Conservation (phyloP, 2,888 invertebrate genomes). For the Lasioglossum pauxillum region DNA sequence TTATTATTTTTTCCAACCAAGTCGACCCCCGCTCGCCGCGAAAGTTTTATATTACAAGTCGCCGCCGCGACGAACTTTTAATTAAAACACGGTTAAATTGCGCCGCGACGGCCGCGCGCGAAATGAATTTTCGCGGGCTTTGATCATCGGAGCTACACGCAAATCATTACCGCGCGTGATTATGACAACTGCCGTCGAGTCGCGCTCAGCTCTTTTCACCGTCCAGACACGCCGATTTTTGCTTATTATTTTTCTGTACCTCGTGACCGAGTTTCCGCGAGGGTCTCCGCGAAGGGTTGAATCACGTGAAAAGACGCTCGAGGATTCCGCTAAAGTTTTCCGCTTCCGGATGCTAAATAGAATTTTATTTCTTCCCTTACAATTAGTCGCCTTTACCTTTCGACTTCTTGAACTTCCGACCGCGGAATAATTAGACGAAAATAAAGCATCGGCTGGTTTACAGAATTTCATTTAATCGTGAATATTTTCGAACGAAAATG, state of each 20-base stretch:
- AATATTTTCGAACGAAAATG: background rate
- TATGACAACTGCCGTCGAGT: background rate
- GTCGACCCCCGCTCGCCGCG: background rate
- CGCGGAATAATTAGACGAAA: background rate
- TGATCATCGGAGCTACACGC: background rate
- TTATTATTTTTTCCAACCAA: background rate
- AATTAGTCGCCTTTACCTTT: too few species aligned
- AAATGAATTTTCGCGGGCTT: constrained; percentile 29
- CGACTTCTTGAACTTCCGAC: background rate
- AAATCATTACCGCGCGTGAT: background rate
- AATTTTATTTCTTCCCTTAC: background rate
- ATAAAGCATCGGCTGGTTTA: background rate
- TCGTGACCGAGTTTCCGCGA: background rate
- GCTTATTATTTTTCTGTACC: background rate
- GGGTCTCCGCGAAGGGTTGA: background rate
- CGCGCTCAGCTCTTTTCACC: background rate
- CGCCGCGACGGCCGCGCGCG: background rate
- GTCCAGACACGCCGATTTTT: background rate
- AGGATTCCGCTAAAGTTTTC: background rate
- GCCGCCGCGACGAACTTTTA: constrained; percentile 30
- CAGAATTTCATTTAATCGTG: background rate
- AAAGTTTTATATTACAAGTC: constrained; percentile 43
- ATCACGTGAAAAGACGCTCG: background rate
- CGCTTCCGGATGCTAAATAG: background rate
- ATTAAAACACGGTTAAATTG: constrained; percentile 46